Percentiles rank a stretch among this genome's conserved stretches.
phyloP scores from a whole-genome alignment of 1,140 invertebrate genomes.

The Tetragnatha versicolor region DNA sequence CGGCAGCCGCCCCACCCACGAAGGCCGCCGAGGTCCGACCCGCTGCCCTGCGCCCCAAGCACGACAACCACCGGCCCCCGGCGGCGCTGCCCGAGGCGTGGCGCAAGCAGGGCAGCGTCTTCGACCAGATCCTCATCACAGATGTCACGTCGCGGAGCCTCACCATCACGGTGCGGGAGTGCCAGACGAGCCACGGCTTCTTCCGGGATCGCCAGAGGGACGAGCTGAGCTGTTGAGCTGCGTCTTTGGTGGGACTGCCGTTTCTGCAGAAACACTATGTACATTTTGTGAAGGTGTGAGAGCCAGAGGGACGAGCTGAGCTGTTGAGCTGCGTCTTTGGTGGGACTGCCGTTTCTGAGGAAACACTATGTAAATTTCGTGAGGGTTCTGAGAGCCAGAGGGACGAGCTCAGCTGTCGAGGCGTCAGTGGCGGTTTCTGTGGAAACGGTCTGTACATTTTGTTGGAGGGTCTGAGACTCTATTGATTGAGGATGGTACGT shows the following conservation, averaged over 20 bases:
- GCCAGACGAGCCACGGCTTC: slow-evolving; percentile 90
- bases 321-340: not conserved
- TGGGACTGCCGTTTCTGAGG: too few species aligned
- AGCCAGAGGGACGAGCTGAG: not conserved
- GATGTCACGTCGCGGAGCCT: slow-evolving; percentile 92
- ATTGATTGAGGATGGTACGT: too few species aligned
- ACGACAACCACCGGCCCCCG: not conserved
- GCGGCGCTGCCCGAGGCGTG: slow-evolving; percentile 73
- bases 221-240: not conserved
- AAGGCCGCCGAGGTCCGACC: not conserved
- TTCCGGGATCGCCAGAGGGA: slow-evolving; percentile 66
- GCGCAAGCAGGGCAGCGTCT: slow-evolving; percentile 78
- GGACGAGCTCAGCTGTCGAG: not conserved
- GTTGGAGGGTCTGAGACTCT: too few species aligned
- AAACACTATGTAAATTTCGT: too few species aligned
- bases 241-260: too few species aligned
- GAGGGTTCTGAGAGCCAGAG: slow-evolving; percentile 15
- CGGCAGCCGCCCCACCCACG: slow-evolving; percentile 1
- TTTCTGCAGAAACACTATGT: too few species aligned
- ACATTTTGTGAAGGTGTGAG: too few species aligned
- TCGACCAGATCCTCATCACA: slow-evolving; percentile 93
- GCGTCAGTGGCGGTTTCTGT: not conserved
- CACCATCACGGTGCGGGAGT: slow-evolving; percentile 93
- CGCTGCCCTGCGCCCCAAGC: slow-evolving; percentile 23
- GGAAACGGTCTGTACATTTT: too few species aligned